Evolutionary conservation across 2,797 vertebrate genomes (phyloP).

Genomic region (Hypotaenidia philippensis): DNA sequence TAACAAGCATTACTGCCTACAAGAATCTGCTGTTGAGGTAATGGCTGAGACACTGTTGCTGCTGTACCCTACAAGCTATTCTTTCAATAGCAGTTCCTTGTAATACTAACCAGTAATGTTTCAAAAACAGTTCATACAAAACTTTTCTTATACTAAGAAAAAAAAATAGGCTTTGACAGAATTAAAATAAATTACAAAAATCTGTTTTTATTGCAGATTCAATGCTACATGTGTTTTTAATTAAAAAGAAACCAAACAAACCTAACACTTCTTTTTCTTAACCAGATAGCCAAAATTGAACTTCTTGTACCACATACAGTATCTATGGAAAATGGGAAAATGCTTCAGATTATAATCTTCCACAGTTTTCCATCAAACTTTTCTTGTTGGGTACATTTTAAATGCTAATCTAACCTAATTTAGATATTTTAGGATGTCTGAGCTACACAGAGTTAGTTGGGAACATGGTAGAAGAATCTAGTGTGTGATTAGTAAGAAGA

Average conservation of each 20-base stretch:
- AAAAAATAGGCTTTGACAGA: neutral
- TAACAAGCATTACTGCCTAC: neutral
- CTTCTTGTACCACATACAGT: neutral
- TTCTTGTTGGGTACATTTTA: neutral
- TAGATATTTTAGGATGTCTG: neutral
- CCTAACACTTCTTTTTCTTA: neutral
- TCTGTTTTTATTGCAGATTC: neutral
- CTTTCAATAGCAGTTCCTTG: neutral
- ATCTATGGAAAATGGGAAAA: neutral
- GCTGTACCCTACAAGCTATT: neutral
- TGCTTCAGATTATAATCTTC: neutral
- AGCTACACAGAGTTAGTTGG: accelerated
- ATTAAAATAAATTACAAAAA: neutral
- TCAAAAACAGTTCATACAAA: neutral
- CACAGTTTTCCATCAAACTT: neutral
- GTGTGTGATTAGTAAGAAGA: neutral
- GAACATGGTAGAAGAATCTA: neutral
- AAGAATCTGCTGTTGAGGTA: neutral
- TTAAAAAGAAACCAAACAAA: accelerated
- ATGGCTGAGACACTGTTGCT: neutral
- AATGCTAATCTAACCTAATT: neutral
- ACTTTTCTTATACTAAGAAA: neutral
- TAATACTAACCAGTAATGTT: neutral
- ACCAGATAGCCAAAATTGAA: neutral
- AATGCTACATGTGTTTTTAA: neutral